Conservation (phyloP, 2,797 vertebrate genomes). For the Avahi laniger region DNA sequence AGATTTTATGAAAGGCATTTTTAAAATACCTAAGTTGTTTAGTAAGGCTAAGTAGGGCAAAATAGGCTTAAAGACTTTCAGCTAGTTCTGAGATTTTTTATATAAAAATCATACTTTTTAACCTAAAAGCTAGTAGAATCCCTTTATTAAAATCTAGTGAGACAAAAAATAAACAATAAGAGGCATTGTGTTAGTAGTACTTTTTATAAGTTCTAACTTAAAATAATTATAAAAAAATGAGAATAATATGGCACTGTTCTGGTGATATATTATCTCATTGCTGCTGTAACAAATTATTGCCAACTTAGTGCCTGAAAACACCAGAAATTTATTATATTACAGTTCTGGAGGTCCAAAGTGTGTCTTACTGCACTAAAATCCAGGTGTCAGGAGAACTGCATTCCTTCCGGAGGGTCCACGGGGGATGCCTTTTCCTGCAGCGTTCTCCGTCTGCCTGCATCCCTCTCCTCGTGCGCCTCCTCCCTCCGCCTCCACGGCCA, state of each 20-base stretch:
- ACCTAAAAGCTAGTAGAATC: neutral
- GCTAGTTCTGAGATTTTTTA: neutral
- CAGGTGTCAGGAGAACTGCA: neutral
- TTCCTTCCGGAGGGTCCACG: neutral
- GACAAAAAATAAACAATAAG: neutral
- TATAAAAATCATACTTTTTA: neutral
- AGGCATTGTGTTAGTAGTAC: neutral
- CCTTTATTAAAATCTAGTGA: neutral
- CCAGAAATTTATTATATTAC: neutral
- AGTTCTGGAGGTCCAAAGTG: neutral
- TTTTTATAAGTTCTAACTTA: neutral
- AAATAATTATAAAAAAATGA: neutral
- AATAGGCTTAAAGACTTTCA: neutral
- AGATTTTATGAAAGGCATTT: neutral
- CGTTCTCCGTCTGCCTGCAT: neutral
- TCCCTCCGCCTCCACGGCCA: neutral
- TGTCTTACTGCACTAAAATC: neutral
- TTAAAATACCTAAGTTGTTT: neutral
- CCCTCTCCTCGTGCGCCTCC: neutral
- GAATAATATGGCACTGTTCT: neutral
- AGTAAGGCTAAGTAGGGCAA: neutral
- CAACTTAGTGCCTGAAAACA: neutral
- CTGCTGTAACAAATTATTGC: neutral
- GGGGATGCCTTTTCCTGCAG: rapidly evolving
- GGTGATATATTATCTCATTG: neutral